phyloP scores from a whole-genome alignment of 2,888 invertebrate genomes.

The Pyrrhia umbra region DNA sequence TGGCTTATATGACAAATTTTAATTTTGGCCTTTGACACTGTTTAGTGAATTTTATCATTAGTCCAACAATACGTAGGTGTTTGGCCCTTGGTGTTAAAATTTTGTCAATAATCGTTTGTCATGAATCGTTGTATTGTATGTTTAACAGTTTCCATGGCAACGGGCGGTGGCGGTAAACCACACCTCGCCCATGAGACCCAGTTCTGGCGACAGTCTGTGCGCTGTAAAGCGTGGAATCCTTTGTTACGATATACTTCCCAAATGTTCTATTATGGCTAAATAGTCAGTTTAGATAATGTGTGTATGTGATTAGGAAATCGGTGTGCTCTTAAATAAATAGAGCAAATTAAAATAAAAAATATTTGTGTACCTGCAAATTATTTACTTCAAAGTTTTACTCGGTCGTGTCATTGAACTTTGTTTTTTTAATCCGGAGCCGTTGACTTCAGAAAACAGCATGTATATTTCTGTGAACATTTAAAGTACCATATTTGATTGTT shows the following conservation, averaged over 20 bases:
- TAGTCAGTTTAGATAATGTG: slow-evolving; percentile 34
- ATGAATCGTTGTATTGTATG: slow-evolving; percentile 77
- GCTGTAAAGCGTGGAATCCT: slow-evolving; percentile 62
- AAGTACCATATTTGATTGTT: slow-evolving; percentile 10
- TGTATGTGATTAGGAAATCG: slow-evolving; percentile 36
- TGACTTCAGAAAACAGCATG: slow-evolving; percentile 31
- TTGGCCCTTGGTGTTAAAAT: slow-evolving; percentile 71
- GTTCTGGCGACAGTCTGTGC: slow-evolving; percentile 74
- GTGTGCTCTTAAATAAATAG: slow-evolving; percentile 12
- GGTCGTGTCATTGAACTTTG: slow-evolving; percentile 59
- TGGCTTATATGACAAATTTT: neutral
- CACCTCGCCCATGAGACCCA: slow-evolving; percentile 78
- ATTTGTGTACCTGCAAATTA: slow-evolving; percentile 3
- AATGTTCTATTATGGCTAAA: slow-evolving; percentile 45
- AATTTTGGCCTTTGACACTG: neutral
- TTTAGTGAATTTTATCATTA: slow-evolving; percentile 10
- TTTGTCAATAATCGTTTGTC: slow-evolving; percentile 83
- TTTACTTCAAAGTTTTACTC: slow-evolving; percentile 15
- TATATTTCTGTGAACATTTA: slow-evolving; percentile 18
- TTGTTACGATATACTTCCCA: slow-evolving; percentile 57
- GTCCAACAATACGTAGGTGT: slow-evolving; percentile 30
- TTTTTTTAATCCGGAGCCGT: slow-evolving; percentile 18
- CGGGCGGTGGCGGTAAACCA: slow-evolving; percentile 79
- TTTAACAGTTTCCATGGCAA: slow-evolving; percentile 80
- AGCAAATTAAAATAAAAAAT: slow-evolving; percentile 17